Conservation (phyloP, 2,797 vertebrate species). For the Acanthurus lineatus region DNA sequence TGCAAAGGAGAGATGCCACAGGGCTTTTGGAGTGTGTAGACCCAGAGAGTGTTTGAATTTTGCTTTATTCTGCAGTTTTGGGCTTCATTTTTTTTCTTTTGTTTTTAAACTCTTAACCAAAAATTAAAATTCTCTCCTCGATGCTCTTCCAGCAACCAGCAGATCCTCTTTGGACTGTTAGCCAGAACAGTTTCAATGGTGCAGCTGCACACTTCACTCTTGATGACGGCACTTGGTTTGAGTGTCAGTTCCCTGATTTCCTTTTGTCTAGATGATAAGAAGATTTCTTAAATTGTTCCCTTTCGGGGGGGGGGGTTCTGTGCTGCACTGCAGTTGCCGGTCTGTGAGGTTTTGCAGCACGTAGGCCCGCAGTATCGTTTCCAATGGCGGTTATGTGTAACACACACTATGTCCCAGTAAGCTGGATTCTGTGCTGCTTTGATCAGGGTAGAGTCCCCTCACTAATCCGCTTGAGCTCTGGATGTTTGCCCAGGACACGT, state of each 20-base stretch:
- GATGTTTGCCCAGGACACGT: slow-evolving; percentile 73
- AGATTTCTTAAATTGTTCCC: slow-evolving; percentile 26
- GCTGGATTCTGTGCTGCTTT: slow-evolving; percentile 76
- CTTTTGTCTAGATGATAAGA: slow-evolving; percentile 26
- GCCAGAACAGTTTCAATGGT: slow-evolving; percentile 50
- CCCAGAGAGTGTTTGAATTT: neutral
- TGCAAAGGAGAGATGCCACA: neutral
- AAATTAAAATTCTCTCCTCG: slow-evolving; percentile 22
- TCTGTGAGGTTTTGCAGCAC: slow-evolving; percentile 34
- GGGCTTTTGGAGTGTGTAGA: neutral
- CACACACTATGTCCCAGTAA: slow-evolving; percentile 69
- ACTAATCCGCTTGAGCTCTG: slow-evolving; percentile 79
- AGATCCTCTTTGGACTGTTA: slow-evolving; percentile 42
- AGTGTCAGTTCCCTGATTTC: slow-evolving; percentile 54
- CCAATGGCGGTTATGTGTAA: slow-evolving; percentile 62
- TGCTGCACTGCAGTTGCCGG: slow-evolving; percentile 40
- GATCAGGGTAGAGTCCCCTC: slow-evolving; percentile 76
- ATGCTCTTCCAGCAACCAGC: slow-evolving; percentile 1
- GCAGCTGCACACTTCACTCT: slow-evolving; percentile 71
- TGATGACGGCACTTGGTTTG: slow-evolving; percentile 49
- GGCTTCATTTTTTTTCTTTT: slow-evolving; percentile 7
- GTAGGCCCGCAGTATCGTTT: slow-evolving; percentile 58
- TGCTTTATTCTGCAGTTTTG: neutral
- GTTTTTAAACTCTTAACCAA: slow-evolving; percentile 24
- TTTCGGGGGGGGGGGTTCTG: slow-evolving; percentile 7